phyloP scores from a whole-genome alignment of 2,113 vertebrate species.

The Apteryx mantelli region DNA sequence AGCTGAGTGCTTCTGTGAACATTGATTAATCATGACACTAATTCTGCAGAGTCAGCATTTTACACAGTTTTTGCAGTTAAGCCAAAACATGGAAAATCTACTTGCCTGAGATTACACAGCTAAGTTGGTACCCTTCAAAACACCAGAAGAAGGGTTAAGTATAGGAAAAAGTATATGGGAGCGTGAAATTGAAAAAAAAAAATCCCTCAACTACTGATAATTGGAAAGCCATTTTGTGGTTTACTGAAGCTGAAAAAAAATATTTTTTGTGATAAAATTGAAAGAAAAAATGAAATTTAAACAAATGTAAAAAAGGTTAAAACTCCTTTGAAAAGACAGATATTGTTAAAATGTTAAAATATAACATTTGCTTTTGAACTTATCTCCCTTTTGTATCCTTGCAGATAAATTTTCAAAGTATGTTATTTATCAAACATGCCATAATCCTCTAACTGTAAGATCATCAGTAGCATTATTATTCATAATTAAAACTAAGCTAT shows the following conservation, averaged over 20 bases:
- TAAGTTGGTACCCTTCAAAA: constrained; percentile 26
- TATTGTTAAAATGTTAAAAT: not conserved
- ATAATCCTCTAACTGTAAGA: not conserved
- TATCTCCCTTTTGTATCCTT: not conserved
- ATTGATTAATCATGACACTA: constrained; percentile 18
- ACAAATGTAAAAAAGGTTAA: not conserved
- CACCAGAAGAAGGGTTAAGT: not conserved
- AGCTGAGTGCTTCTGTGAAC: not conserved
- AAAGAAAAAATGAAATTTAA: not conserved
- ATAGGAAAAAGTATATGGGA: constrained; percentile 6
- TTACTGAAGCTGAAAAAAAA: not conserved
- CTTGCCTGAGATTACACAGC: not conserved
- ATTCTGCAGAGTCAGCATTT: constrained; percentile 21
- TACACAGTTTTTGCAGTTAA: constrained; percentile 27
- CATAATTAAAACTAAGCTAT: not conserved
- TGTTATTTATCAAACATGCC: not conserved
- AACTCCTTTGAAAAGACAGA: not conserved
- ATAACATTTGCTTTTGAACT: constrained; percentile 4
- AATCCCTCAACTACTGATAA: not conserved
- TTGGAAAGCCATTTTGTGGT: not conserved
- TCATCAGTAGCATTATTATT: not conserved
- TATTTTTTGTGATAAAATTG: not conserved
- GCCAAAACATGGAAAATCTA: constrained; percentile 26
- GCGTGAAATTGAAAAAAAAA: not conserved
- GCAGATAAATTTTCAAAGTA: not conserved